These are phyloP conservation scores for Drosophila serrata DNA, from an alignment of 1,140 invertebrate genomes.

Conservation along the genomic window DNA sequence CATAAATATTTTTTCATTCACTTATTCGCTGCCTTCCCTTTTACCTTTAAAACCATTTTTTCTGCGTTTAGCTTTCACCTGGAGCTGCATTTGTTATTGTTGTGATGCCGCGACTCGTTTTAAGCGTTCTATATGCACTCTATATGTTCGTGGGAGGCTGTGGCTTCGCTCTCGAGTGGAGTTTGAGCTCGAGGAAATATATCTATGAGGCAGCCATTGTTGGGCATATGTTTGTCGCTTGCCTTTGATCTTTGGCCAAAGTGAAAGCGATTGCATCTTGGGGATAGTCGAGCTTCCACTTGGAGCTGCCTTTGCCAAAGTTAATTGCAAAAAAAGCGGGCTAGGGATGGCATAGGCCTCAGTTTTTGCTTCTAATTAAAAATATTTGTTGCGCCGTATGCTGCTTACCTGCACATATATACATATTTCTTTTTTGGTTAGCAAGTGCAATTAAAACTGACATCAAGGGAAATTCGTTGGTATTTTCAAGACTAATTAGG, in stretches of 20 bases:
- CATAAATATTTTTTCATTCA: slow-evolving; percentile 82
- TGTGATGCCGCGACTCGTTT: slow-evolving; percentile 55
- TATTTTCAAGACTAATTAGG: slow-evolving; percentile 49
- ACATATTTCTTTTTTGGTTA: slow-evolving; percentile 27
- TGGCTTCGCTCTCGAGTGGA: slow-evolving; percentile 14
- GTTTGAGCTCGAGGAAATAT: slow-evolving; percentile 49
- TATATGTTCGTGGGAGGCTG: slow-evolving; percentile 9
- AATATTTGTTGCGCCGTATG: slow-evolving; percentile 39
- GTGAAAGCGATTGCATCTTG: slow-evolving; percentile 77
- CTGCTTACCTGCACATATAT: slow-evolving; percentile 8
- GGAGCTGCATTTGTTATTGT: slow-evolving; percentile 77
- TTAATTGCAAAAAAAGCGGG: slow-evolving; percentile 74
- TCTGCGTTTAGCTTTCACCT: slow-evolving; percentile 56
- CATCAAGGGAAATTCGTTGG: slow-evolving; percentile 36
- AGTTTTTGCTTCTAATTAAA: slow-evolving; percentile 71
- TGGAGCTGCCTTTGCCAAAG: slow-evolving; percentile 59
- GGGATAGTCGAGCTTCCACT: slow-evolving; percentile 45
- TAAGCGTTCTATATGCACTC: slow-evolving; percentile 60
- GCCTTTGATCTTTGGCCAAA: slow-evolving; percentile 78
- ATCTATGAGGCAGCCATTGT: slow-evolving; percentile 68
- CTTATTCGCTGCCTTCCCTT: slow-evolving; percentile 44
- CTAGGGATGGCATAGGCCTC: slow-evolving; percentile 31
- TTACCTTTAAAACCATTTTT: slow-evolving; percentile 29
- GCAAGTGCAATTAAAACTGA: slow-evolving; percentile 69
- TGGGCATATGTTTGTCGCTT: slow-evolving; percentile 70